phyloP scores from a whole-genome alignment of 2,797 vertebrate genomes.

The Nyctibius grandis region DNA sequence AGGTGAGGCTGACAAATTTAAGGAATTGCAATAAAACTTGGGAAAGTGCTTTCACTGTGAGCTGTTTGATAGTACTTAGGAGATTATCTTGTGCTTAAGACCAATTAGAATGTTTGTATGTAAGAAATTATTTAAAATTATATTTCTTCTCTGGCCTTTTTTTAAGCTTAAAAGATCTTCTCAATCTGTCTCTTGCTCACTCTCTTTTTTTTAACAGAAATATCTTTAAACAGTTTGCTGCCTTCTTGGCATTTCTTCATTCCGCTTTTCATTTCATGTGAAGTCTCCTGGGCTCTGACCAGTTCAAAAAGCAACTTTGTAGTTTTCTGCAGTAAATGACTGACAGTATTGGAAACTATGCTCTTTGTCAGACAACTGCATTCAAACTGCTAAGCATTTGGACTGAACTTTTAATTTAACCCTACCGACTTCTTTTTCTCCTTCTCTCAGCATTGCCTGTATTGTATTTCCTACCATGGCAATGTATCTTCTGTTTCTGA shows the following conservation, averaged over 20 bases:
- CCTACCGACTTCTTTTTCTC: neutral
- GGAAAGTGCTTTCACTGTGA: slow-evolving; percentile 16
- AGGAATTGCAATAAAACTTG: slow-evolving; percentile 61
- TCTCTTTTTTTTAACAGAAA: neutral
- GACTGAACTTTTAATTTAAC: slow-evolving; percentile 24
- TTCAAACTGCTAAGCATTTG: neutral
- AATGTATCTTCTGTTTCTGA: neutral
- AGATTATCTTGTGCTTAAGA: neutral
- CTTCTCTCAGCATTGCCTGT: neutral
- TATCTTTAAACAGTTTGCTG: slow-evolving; percentile 1
- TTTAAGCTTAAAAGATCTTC: neutral
- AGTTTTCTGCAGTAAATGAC: slow-evolving; percentile 52
- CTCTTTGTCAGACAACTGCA: slow-evolving; percentile 48
- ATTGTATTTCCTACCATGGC: neutral
- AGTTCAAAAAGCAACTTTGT: slow-evolving; percentile 54
- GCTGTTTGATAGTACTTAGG: slow-evolving; percentile 16
- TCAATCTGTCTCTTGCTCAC: neutral
- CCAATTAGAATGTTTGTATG: slow-evolving; percentile 10
- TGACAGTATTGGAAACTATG: slow-evolving; percentile 49
- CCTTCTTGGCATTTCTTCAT: slow-evolving; percentile 48
- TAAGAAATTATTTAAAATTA: neutral
- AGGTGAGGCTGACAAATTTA: too few species aligned
- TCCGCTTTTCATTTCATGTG: slow-evolving; percentile 51
- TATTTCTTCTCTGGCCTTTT: neutral
- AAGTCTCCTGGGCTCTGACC: slow-evolving; percentile 56